A percentile compares a stretch with the other conserved stretches of the same genome.
Conservation (phyloP, 92 coral and sea anemone genomes). For the Porites evermanni region DNA sequence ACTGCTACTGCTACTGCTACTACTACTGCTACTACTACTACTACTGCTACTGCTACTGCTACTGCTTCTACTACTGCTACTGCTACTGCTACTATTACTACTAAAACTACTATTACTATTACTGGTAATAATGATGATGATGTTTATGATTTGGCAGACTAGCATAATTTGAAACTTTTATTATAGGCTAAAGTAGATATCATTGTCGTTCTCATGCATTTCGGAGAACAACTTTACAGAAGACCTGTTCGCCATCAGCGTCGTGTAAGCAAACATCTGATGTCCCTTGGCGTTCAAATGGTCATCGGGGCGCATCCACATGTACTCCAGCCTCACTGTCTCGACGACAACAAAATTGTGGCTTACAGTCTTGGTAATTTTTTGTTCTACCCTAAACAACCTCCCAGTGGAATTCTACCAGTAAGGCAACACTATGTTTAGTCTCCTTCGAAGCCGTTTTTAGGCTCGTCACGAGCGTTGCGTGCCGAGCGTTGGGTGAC, state of each 20-base stretch:
- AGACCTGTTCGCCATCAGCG: slow-evolving; percentile 30
- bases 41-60: too few species aligned
- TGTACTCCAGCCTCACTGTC: slow-evolving; percentile 66
- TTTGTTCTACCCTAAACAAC: slow-evolving; percentile 14
- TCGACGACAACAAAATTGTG: slow-evolving; percentile 34
- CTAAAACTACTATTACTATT: too few species aligned
- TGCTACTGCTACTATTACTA: too few species aligned
- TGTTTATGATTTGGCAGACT: background rate
- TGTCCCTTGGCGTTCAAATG: slow-evolving; percentile 66
- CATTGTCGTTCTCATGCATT: slow-evolving; percentile 71
- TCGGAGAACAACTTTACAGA: slow-evolving; percentile 51
- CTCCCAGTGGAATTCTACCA: background rate
- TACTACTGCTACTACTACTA: too few species aligned
- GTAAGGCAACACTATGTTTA: background rate
- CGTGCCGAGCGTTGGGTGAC: too few species aligned
- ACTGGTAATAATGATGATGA: too few species aligned
- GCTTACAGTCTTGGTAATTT: slow-evolving; percentile 75
- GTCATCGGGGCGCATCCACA: slow-evolving; percentile 75
- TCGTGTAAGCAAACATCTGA: slow-evolving; percentile 43
- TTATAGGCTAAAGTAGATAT: slow-evolving; percentile 40
- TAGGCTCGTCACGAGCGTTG: too few species aligned
- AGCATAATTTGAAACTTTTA: background rate
- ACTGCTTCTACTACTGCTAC: too few species aligned
- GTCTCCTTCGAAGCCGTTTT: too few species aligned
- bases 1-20: too few species aligned